Evolutionary conservation across 2,113 vertebrate genomes (phyloP).

Genomic region (Seriola quinqueradiata): DNA sequence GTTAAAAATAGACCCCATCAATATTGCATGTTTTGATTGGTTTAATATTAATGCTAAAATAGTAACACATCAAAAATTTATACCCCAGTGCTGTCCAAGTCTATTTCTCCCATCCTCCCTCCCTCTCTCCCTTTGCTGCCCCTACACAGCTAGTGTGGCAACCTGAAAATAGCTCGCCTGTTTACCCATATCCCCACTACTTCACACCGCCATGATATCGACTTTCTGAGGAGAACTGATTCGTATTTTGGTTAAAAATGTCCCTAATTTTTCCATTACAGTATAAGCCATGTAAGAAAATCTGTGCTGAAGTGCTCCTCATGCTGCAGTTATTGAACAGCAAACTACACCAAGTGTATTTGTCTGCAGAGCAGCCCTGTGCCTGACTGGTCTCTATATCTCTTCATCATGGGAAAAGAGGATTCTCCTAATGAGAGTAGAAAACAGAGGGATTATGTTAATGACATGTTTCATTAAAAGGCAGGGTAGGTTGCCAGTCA

Average conservation of each 20-base stretch:
- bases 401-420: slow-evolving; percentile 24
- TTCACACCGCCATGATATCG: slow-evolving; percentile 27
- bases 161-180: slow-evolving; percentile 52
- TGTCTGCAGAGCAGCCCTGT: slow-evolving; percentile 1
- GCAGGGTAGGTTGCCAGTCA: neutral
- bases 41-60: slow-evolving; percentile 84
- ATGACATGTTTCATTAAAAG: slow-evolving; percentile 36
- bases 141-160: slow-evolving; percentile 38
- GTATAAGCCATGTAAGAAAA: slow-evolving; percentile 25
- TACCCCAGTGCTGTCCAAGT: slow-evolving; percentile 65
- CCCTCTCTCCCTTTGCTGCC: neutral
- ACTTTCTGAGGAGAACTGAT: slow-evolving; percentile 19
- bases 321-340: slow-evolving; percentile 42
- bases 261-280: neutral
- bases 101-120: slow-evolving; percentile 22
- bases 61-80: slow-evolving; percentile 84
- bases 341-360: slow-evolving; percentile 32
- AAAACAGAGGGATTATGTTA: slow-evolving; percentile 34
- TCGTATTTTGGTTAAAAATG: slow-evolving; percentile 22
- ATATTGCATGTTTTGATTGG: slow-evolving; percentile 81
- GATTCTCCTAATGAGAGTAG: slow-evolving; percentile 25
- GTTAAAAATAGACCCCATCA: slow-evolving; percentile 81
- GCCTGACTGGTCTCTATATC: slow-evolving; percentile 8
- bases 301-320: slow-evolving; percentile 31
- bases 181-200: slow-evolving; percentile 27